A percentile compares a stretch with the other conserved stretches of the same genome.
Evolutionary conservation across 1,140 invertebrate species (phyloP).

Genomic region (Copidosoma floridanum): DNA sequence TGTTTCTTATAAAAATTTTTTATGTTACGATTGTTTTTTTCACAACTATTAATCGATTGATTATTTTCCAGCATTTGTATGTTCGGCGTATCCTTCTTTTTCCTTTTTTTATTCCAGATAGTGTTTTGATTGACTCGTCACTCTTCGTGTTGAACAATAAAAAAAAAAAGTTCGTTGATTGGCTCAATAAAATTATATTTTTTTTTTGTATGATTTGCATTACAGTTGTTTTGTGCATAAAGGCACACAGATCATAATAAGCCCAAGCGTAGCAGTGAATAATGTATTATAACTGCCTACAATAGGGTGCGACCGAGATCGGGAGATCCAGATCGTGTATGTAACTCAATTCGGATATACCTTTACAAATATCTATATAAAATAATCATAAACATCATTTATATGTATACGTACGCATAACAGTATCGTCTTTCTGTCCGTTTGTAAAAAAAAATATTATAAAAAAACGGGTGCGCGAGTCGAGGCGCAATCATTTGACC

Average conservation of each 20-base stretch:
- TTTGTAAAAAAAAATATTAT: not conserved
- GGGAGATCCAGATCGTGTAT: constrained; percentile 56
- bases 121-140: too few relatives aligned
- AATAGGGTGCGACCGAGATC: constrained; percentile 49
- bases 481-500: constrained; percentile 27
- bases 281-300: constrained; percentile 45
- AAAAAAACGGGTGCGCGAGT: constrained; percentile 30
- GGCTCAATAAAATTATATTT: constrained; percentile 52
- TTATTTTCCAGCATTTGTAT: constrained; percentile 50
- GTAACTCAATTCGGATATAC: constrained; percentile 56
- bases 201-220: constrained; percentile 54
- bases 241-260: constrained; percentile 52
- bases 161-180: constrained; percentile 41
- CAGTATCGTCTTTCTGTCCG: not conserved
- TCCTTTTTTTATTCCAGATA: constrained; percentile 1
- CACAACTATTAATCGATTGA: constrained; percentile 46
- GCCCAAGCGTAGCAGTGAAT: constrained; percentile 54
- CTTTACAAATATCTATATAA: constrained; percentile 44
- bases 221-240: constrained; percentile 56
- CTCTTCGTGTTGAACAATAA: too few relatives aligned
- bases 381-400: constrained; percentile 1
- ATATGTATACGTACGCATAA: constrained; percentile 11
- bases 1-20: constrained; percentile 7
- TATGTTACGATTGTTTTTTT: constrained; percentile 23
- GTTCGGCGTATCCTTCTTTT: constrained; percentile 39